Evolutionary conservation across 1,140 invertebrate species (phyloP), one percentile per base, ranked within the genome.

Genomic region (Eumaeus atala): DNA sequence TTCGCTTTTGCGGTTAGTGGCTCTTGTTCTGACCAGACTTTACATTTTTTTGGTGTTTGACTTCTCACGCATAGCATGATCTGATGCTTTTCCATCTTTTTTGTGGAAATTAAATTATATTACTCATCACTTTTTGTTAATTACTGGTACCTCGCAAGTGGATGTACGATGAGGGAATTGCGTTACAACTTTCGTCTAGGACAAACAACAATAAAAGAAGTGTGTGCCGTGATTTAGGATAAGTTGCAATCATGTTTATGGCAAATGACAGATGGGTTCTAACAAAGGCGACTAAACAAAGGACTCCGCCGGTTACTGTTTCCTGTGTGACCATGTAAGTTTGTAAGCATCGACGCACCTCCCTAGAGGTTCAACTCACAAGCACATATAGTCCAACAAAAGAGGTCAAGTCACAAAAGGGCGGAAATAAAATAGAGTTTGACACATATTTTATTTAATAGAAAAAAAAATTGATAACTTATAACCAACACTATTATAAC

Each of bases 71-170:
- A 34, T 54, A 66, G 47, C 64, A 63, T 28, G 50, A 50, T 52
- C 64, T 56, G 35, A 66, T 57, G 37, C 56, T 62, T 48, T 66
- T 66, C 60, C 64, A 66, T 37, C 51, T 55, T 38, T 61, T 62
- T 54, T 59, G 61, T 66, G 61, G 8, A 61, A 61, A 50, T 50
- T 36, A 50, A 50, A 50, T 50, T 50, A 50, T 50, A 35, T 36
- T 17, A 50, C 11, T 36, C 16, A 50, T 50, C 9, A 36, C n/a
- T 35, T 50, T 50, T 35, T 50, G 48, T 50, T 50, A 50, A 4
- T 50, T 50, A 50, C 48, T 34, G 33, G 48, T 35, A 49, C 21
- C 48, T 50, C 12, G 48, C 48, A 50, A 50, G 48, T 37, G 48
- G 12, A 50, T 50, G 48, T 50, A 50, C 48, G 48, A 50, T 50